These are phyloP conservation scores for Penaeus monodon DNA, from an alignment of 2,888 invertebrate genomes.

Conservation along the genomic window DNA sequence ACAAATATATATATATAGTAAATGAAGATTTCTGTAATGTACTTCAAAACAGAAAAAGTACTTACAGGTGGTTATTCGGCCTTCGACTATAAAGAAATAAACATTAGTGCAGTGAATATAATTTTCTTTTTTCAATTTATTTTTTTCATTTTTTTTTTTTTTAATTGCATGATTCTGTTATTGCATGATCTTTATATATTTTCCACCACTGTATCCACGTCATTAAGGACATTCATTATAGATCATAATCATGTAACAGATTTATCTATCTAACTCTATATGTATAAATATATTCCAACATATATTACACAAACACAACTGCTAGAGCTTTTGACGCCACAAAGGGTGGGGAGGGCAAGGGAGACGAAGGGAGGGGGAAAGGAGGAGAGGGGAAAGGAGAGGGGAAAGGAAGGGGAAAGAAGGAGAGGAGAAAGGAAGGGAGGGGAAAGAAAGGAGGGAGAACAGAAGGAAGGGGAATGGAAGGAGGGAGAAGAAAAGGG, in stretches of 20 bases:
- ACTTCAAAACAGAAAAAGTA: constrained; percentile 36
- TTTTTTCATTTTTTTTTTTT: too few species aligned
- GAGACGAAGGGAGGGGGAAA: too few species aligned
- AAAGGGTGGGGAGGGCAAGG: too few species aligned
- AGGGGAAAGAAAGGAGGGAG: not conserved
- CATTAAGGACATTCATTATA: not conserved
- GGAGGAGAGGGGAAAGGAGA: not conserved
- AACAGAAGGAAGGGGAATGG: not conserved
- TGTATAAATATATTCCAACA: not conserved
- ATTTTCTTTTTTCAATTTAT: not conserved
- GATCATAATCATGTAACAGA: constrained; percentile 8
- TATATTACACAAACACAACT: too few species aligned
- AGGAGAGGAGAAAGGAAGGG: not conserved
- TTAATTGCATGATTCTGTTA: not conserved
- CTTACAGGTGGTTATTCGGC: constrained; percentile 50
- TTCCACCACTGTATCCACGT: constrained; percentile 23
- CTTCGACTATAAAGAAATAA: constrained; percentile 49
- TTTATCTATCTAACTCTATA: constrained; percentile 2
- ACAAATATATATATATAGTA: too few species aligned
- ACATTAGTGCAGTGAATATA: constrained; percentile 34
- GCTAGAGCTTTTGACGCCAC: too few species aligned
- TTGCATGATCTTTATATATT: constrained; percentile 15
- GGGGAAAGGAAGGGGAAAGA: not conserved
- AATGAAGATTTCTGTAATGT: constrained; percentile 28
- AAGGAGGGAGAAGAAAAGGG: not conserved